A percentile compares a stretch with the other conserved stretches of the same genome.
Conservation (phyloP, 2,888 invertebrate species). For the Gari tellinella region DNA sequence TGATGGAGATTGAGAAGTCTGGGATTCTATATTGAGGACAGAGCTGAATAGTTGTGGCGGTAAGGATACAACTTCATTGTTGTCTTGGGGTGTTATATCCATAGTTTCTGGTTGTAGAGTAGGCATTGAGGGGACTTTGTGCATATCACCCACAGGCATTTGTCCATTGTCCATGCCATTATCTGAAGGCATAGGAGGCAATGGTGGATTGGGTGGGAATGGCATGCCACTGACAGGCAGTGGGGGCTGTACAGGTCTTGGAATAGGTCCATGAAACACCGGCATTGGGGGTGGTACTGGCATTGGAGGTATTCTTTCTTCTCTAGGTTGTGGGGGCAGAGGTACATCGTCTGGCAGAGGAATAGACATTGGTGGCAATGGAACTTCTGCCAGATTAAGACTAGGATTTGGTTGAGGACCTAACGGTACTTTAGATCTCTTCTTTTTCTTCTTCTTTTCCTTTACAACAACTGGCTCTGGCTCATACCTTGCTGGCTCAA, state of each 20-base stretch:
- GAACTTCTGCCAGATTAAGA: conserved; percentile 9
- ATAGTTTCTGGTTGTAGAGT: no score
- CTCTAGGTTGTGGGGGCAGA: conserved; percentile 46
- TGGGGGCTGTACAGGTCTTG: conserved; percentile 38
- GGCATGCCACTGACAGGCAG: conserved; percentile 5
- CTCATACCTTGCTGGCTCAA: conserved; percentile 13
- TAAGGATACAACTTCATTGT: background rate
- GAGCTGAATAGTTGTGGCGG: background rate
- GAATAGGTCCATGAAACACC: conserved; percentile 31
- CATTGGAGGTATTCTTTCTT: conserved; percentile 23
- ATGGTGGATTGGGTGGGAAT: conserved; percentile 3
- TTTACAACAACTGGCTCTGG: conserved; percentile 25
- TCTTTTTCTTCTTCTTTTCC: conserved; percentile 53
- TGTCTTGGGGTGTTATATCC: background rate
- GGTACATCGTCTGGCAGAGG: conserved; percentile 38
- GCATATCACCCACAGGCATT: background rate
- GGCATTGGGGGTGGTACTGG: conserved; percentile 18
- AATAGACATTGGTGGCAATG: conserved; percentile 45
- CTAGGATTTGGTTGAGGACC: background rate
- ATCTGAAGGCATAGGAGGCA: background rate
- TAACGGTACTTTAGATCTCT: conserved; percentile 28
- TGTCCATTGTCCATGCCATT: background rate
- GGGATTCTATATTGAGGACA: no score
- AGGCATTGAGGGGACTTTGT: no score
- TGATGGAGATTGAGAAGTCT: background rate